Base-by-base conservation (phyloP, 1,140 invertebrate species). In the Solenopsis fugax region DNA sequence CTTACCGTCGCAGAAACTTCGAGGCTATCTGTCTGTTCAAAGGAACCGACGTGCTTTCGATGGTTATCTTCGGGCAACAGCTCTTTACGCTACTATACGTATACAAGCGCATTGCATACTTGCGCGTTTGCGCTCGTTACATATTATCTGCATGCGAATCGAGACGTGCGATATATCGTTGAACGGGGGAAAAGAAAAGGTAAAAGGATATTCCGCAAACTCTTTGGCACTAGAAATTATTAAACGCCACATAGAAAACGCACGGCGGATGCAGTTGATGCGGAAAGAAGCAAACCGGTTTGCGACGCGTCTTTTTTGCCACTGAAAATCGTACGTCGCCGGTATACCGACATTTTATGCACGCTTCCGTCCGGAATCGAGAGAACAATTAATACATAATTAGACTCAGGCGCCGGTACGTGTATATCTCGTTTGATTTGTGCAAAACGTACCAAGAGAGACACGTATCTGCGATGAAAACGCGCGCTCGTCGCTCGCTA, bases 371-470 rank as follows among this genome's bases (percentile, higher is more conserved):
- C 7, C 41, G 41, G 60, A 29, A 80, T 65, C 18, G 60, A 65
- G 37, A 60, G 76, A 10, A 65, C 76, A 65, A 80, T 80, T 80
- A 80, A 77, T 80, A 37, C 6, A 52, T 65, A 64, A 80, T 80
- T 65, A 65, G 29, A 65, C 45, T 52, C 37, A 41, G 24, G 6
- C 12, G 75, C 4, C 12, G 75, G 12, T 41, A n/a, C 12, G 24
- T 13, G 54, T 18, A 16, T 7, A 45, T 1, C 24, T 64, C 18
- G 58, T 64, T 78, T 64, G n/a, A 45, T 78, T 80, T 65, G 56
- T 21, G 21, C 50, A 24, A 52, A 64, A 50, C 7, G 48, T 41
- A 24, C 18, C 24, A 7, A 41, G 58, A 50, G 41, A 48, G 18
- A 64, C n/a, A n/a, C n/a, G n/a, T n/a, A n/a, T 73, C 58, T 21